A percentile compares a stretch with the other conserved stretches of the same genome.
phyloP scores from a whole-genome alignment of 2,113 vertebrate genomes.

The Apteryx mantelli region DNA sequence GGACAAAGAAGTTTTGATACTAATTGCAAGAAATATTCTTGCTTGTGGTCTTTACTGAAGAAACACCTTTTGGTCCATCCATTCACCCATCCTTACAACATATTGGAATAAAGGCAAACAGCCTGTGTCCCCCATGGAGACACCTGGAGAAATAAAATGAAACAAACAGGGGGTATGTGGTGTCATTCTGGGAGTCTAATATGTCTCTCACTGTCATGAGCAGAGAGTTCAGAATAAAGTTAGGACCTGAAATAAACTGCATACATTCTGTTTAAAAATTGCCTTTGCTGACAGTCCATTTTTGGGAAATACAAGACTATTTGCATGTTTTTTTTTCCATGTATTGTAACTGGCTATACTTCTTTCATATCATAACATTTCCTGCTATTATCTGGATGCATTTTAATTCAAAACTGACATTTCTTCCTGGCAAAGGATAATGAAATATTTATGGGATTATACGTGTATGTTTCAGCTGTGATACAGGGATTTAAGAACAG shows the following conservation, averaged over 20 bases:
- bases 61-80: neutral
- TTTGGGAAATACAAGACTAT: neutral
- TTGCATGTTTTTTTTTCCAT: neutral
- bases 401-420: neutral
- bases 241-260: neutral
- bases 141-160: neutral
- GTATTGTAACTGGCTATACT: neutral
- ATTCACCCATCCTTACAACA: neutral
- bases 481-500: neutral
- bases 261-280: neutral
- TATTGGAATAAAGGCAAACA: neutral
- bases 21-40: neutral
- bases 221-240: neutral
- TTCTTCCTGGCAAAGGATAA: neutral
- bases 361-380: neutral
- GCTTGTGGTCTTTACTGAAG: neutral
- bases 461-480: neutral
- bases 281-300: neutral
- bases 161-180: neutral
- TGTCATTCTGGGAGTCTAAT: neutral
- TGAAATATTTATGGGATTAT: slow-evolving; percentile 34
- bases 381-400: neutral
- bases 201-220: neutral
- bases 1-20: neutral
- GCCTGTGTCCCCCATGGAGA: neutral